Percentiles rank a stretch among this genome's conserved stretches.
Conservation (phyloP, 64 coral and sea anemone genomes). For the Pachyseris speciosa region DNA sequence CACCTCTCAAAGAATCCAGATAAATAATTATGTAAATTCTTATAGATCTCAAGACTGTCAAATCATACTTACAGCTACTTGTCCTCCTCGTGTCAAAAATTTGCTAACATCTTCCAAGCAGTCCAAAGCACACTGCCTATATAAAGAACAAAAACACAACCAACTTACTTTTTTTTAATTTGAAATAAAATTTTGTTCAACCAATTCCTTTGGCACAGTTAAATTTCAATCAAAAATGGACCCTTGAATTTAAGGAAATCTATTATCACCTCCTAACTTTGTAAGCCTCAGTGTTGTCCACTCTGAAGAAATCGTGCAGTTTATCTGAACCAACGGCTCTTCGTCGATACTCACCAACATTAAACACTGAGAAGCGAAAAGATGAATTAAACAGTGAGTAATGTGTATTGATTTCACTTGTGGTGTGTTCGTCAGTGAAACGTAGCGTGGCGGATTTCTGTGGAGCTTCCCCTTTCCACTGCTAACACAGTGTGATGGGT, state of each 20-base stretch:
- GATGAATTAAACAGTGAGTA: not conserved
- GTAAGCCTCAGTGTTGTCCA: constrained; percentile 91
- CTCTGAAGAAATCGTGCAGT: constrained; percentile 96
- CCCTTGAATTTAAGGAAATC: not conserved
- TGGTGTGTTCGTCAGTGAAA: no score
- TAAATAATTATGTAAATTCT: no score
- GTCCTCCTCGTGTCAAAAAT: constrained; percentile 75
- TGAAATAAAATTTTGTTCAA: no score
- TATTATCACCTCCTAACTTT: constrained; percentile 71
- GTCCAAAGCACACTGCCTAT: constrained; percentile 84
- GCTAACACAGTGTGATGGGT: no score
- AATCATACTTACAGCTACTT: constrained; percentile 78
- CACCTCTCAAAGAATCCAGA: no score
- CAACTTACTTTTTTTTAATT: not conserved
- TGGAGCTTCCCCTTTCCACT: no score
- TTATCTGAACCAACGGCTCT: constrained; percentile 91
- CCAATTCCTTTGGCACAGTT: no score
- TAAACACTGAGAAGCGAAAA: constrained; percentile 79
- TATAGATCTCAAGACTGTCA: no score
- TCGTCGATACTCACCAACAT: constrained; percentile 95
- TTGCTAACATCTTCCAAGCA: constrained; percentile 91
- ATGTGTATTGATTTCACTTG: no score
- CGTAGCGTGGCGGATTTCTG: no score
- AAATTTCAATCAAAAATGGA: no score
- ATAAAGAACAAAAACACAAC: not conserved